A percentile compares a stretch with the other conserved stretches of the same genome.
These are phyloP conservation scores for Aix galericulata DNA, from an alignment of 2,113 vertebrate genomes.

Conservation along the genomic window DNA sequence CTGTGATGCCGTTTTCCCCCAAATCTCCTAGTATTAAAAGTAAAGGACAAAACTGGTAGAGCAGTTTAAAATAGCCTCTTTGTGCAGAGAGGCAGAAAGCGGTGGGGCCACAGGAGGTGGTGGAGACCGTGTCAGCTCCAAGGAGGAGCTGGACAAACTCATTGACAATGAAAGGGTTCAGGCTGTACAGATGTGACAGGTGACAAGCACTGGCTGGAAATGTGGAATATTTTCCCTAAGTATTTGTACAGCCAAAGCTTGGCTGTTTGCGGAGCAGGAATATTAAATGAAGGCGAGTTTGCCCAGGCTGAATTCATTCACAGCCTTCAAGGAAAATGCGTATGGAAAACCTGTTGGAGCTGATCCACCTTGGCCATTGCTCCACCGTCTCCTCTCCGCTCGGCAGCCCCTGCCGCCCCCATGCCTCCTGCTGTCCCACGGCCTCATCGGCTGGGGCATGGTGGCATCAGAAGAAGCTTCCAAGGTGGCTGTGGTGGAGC, in stretches of 20 bases:
- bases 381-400: background rate
- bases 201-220: background rate
- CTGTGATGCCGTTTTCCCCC: background rate
- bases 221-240: background rate
- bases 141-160: background rate
- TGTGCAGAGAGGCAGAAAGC: background rate
- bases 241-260: background rate
- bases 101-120: background rate
- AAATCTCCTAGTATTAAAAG: background rate
- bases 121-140: background rate
- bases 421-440: background rate
- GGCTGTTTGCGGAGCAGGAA: background rate
- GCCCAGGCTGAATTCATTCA: background rate
- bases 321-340: background rate
- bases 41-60: background rate
- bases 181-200: background rate
- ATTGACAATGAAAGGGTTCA: background rate
- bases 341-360: background rate
- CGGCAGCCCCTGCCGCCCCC: background rate
- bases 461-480: background rate
- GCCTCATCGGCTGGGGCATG: fast-evolving
- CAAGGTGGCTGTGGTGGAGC: fast-evolving
- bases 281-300: background rate
- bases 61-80: background rate
- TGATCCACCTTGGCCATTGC: background rate